Conservation (phyloP, 2,888 invertebrate species). For the Brachypterus glaber region DNA sequence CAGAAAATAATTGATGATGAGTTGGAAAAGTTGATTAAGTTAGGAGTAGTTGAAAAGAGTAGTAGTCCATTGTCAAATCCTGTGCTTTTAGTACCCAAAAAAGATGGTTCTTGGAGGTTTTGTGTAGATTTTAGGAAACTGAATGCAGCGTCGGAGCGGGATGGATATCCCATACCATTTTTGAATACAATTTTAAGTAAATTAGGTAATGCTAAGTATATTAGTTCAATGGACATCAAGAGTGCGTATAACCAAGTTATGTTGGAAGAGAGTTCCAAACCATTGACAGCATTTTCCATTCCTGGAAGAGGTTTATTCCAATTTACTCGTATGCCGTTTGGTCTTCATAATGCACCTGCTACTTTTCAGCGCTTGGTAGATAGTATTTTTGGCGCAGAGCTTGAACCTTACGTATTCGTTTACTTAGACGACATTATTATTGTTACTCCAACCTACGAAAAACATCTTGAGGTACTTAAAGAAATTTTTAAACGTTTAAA, state of each 20-base stretch:
- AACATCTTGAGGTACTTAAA: neutral
- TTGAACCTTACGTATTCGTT: conserved; percentile 5
- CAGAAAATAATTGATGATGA: no score
- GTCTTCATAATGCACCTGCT: conserved; percentile 4
- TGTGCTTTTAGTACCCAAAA: no score
- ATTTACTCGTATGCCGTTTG: conserved; percentile 9
- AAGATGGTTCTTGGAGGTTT: no score
- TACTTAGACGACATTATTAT: conserved; percentile 8
- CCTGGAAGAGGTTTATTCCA: conserved; percentile 5
- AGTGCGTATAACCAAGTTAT: no score
- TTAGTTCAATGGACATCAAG: conserved; percentile 4
- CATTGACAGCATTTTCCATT: conserved; percentile 3
- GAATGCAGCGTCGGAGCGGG: no score
- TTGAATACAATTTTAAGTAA: neutral
- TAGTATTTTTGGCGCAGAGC: conserved; percentile 3
- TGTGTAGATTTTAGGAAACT: no score
- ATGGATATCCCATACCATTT: no score
- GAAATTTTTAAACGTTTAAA: neutral
- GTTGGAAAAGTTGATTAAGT: no score
- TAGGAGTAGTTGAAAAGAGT: no score
- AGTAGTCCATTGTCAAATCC: no score
- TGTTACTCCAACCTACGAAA: no score
- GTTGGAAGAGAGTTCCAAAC: neutral
- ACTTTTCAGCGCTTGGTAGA: conserved; percentile 8
- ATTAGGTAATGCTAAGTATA: conserved; percentile 2